These are phyloP conservation scores for Euphydryas editha DNA, from an alignment of 2,888 invertebrate genomes.

Conservation along the genomic window DNA sequence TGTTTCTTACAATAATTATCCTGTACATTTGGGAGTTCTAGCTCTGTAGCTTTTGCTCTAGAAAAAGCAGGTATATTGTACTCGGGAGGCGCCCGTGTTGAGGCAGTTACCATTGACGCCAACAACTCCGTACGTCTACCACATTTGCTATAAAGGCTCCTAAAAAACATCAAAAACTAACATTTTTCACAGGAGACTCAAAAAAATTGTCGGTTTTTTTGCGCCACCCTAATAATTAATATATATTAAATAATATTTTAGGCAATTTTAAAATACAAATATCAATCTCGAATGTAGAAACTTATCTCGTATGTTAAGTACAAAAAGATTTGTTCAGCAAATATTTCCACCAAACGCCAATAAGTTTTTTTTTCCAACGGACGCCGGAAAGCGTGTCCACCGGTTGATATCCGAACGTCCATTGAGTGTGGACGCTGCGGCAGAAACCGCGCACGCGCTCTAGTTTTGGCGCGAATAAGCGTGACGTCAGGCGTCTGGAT, in stretches of 20 bases:
- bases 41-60: conserved; percentile 77
- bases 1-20: conserved; percentile 46
- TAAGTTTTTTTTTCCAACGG: conserved; percentile 36
- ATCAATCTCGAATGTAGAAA: not conserved
- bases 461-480: conserved; percentile 83
- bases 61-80: conserved; percentile 80
- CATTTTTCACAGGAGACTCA: too few relatives aligned
- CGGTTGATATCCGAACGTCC: conserved; percentile 73
- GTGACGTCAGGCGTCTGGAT: conserved; percentile 83
- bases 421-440: conserved; percentile 81
- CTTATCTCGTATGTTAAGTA: not conserved
- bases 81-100: conserved; percentile 80
- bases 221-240: too few relatives aligned
- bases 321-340: not conserved
- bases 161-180: too few relatives aligned
- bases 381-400: conserved; percentile 75
- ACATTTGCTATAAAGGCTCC: conserved; percentile 59
- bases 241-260: too few relatives aligned
- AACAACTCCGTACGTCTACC: conserved; percentile 82
- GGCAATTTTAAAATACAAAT: too few relatives aligned
- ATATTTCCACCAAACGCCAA: not conserved
- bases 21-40: conserved; percentile 81
- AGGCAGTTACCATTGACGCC: conserved; percentile 78
- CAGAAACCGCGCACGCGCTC: conserved; percentile 78
- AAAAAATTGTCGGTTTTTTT: too few relatives aligned